Percentiles rank a stretch among this genome's conserved stretches.
Conservation (phyloP, 2,797 vertebrate genomes). For the Lindbergichthys nudifrons region DNA sequence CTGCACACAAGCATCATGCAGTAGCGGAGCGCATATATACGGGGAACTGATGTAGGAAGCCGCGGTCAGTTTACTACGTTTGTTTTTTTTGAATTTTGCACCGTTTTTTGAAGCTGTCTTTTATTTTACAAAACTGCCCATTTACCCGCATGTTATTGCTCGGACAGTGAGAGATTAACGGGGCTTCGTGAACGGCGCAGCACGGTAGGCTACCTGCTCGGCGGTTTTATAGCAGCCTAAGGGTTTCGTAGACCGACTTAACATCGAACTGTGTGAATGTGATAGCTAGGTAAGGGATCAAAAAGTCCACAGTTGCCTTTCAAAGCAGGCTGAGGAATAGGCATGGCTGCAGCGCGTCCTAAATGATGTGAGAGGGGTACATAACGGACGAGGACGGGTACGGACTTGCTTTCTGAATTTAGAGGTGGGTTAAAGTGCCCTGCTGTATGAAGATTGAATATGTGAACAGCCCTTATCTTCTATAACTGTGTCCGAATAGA, state of each 20-base stretch:
- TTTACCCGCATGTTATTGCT: constrained; percentile 9
- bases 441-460: constrained; percentile 9
- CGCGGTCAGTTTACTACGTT: constrained; percentile 20
- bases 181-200: constrained; percentile 29
- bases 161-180: constrained; percentile 38
- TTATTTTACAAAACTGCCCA: not conserved
- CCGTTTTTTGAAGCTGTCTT: constrained; percentile 17
- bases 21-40: constrained; percentile 23
- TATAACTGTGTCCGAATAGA: not conserved
- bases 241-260: constrained; percentile 31
- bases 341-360: constrained; percentile 52
- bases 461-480: constrained; percentile 8
- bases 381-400: constrained; percentile 43
- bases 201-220: constrained; percentile 45
- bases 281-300: constrained; percentile 8
- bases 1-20: constrained; percentile 64
- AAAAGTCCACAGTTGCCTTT: constrained; percentile 49
- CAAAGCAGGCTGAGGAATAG: constrained; percentile 6
- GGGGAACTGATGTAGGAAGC: constrained; percentile 30
- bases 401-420: constrained; percentile 32
- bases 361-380: constrained; percentile 28
- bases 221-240: constrained; percentile 13
- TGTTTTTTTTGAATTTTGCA: not conserved
- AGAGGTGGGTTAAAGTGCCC: constrained; percentile 36
- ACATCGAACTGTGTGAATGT: constrained; percentile 31